Evolutionary conservation across 2,888 invertebrate species (phyloP), one percentile per base, ranked within the genome.

Genomic region (Macrophya alboannulata): DNA sequence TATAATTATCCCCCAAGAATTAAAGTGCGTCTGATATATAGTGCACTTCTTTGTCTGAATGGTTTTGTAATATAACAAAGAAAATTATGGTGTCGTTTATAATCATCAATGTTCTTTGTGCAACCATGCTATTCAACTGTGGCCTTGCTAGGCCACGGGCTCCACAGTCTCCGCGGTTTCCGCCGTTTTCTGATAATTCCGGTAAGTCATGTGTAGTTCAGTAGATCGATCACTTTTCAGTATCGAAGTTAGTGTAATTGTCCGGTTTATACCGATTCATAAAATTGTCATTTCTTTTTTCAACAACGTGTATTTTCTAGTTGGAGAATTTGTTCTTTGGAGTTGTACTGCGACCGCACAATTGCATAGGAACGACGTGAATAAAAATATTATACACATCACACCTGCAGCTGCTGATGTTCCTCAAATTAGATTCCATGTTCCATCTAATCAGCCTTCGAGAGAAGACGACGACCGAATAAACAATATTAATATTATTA

Each of bases 271-370:
- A 25, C 12, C 12, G 21, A 31, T 71, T 31, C 31, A 55, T n/a
- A 6, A 55, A 55, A 55, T n/a, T 74, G 3, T 74, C 43, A 21
- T 45, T 72, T 45, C 10, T 17, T 77, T 77, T 77, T 0, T 12
- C 37, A 5, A 17, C n/a, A 72, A 31, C 51, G 45, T 48, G n/a
- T 43, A n/a, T 43, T 37, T 68, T 71, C 6, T 25, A 83, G 71
- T 37, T 12, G 83, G 83, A 31, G 68, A 83, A n/a, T 83, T 68
- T n/a, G 37, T 83, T 71, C 86, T 93, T 17, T 90, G 90, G 43
- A 93, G 91, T 86, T 93, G 93, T 84, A 91, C 89, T 85, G 92
- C 93, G 72, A 93, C 90, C 43, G 92, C 90, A 6, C 90, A 93
- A 85, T 88, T 93, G 71, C 90, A 88, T 45, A 90, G 91, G 84